Base-by-base conservation (phyloP, 2,888 invertebrate species). In the Calameuta filiformis region DNA sequence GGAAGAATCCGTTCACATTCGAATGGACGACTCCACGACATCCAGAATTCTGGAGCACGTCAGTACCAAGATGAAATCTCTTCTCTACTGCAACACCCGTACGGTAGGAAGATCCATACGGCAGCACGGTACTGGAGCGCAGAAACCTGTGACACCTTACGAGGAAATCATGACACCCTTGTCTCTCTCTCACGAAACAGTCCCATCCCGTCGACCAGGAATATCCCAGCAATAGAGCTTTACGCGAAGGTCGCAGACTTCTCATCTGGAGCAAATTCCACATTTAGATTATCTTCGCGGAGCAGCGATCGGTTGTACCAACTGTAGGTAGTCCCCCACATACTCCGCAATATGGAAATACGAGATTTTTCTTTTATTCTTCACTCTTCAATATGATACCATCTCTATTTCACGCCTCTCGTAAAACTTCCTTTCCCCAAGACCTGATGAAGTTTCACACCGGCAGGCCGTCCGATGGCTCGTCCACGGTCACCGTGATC, bases 401-500 rank as follows among this genome's bases (percentile, higher is more conserved):
- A 40, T 40, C 9, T 9, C 23, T 23, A 4, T 23, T 6, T 6
- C 23, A 1, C 40, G 4, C 15, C 40, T 23, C 40, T 40, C 15
- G 40, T 23, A 15, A 23, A 40, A 23, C 40, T 23, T 9, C 40
- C 40, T 40, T 6, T 40, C 15, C 40, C 15, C 40, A 9, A 15
- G 15, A 40, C 23, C 56, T 6, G 56, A 56, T 56, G 56, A 56
- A 23, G 9, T 56, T 56, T 56, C 56, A 56, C 56, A 56, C 56
- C 9, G 56, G 56, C 9, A 56, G 56, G 56, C 23, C 56, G 23
- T 56, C 56, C 56, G 56, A 56, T 6, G 23, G 56, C 56, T 56
- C 23, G 23, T 56, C 9, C 56, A 56, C 56, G 56, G 56, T 56
- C 6, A 56, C 56, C 56, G 23, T 76, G 83, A 81, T 81, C 77